phyloP scores from a whole-genome alignment of 2,797 vertebrate species.

The Nasua narica region DNA sequence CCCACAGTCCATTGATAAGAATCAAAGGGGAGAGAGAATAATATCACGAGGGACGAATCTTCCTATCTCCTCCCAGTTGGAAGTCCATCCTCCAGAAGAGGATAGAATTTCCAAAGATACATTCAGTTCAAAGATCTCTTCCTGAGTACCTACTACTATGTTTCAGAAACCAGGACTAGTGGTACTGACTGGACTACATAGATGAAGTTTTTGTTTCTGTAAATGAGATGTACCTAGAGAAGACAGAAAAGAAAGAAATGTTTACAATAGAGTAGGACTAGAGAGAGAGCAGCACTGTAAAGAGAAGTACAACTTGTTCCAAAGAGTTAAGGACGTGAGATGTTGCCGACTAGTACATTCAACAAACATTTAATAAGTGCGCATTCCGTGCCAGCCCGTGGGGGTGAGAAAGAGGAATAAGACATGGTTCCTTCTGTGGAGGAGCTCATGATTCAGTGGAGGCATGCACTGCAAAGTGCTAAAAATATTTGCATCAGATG shows the following conservation, averaged over 20 bases:
- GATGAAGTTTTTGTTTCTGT: not conserved
- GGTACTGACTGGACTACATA: not conserved
- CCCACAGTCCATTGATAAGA: not conserved
- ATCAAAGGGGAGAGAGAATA: not conserved
- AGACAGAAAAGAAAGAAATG: not conserved
- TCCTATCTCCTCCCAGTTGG: not conserved
- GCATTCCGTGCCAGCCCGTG: not conserved
- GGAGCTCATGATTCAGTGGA: not conserved
- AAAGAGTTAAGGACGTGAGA: not conserved
- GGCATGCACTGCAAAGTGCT: not conserved
- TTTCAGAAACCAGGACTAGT: not conserved
- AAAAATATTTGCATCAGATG: not conserved
- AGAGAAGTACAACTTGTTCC: conserved; percentile 37
- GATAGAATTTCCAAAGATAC: not conserved
- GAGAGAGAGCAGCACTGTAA: not conserved
- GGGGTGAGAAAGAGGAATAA: not conserved
- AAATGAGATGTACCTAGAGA: not conserved
- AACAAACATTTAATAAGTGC: not conserved
- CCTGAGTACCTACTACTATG: not conserved
- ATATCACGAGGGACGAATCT: not conserved
- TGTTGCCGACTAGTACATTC: not conserved
- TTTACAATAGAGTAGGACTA: not conserved
- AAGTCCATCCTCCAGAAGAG: not conserved
- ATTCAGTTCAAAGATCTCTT: not conserved
- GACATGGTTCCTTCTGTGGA: not conserved